These are phyloP conservation scores for Arothron firmamentum DNA, from an alignment of 2,113 vertebrate species.

Conservation along the genomic window DNA sequence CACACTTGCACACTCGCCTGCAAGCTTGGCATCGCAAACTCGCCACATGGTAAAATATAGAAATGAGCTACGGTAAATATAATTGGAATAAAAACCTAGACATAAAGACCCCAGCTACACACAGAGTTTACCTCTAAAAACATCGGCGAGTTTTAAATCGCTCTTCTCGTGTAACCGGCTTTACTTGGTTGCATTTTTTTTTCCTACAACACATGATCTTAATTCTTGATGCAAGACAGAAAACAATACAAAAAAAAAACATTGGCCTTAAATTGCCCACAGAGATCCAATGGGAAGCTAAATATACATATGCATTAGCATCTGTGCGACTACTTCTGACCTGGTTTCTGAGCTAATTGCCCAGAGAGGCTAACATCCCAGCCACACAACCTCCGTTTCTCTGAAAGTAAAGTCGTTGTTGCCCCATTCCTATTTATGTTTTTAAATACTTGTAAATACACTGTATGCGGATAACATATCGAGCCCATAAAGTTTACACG, in stretches of 20 bases:
- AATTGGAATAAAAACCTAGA: conserved; percentile 69
- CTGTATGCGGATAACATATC: conserved; percentile 63
- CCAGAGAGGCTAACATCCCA: conserved; percentile 33
- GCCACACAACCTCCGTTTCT: conserved; percentile 20
- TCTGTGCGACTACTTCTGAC: conserved; percentile 27
- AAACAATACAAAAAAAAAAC: conserved; percentile 48
- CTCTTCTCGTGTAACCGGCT: conserved; percentile 19
- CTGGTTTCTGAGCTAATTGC: conserved; percentile 31
- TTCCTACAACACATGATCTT: conserved; percentile 51
- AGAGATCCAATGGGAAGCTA: conserved; percentile 53
- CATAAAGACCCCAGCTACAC: conserved; percentile 26
- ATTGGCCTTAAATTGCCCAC: conserved; percentile 60
- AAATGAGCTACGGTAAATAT: conserved; percentile 59
- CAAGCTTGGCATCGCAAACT: conserved; percentile 54
- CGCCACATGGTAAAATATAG: conserved; percentile 24
- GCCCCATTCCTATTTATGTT: conserved; percentile 16
- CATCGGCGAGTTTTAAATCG: conserved; percentile 27
- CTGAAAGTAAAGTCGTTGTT: conserved; percentile 22
- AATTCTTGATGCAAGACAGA: conserved; percentile 81
- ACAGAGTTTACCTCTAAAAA: conserved; percentile 10
- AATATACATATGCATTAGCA: conserved; percentile 17
- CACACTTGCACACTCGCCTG: conserved; percentile 59
- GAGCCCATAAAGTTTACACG: conserved; percentile 61
- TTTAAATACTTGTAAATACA: conserved; percentile 65
- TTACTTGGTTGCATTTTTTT: conserved; percentile 40